Conservation (phyloP, 2,113 vertebrate species). For the Dicentrarchus labrax region DNA sequence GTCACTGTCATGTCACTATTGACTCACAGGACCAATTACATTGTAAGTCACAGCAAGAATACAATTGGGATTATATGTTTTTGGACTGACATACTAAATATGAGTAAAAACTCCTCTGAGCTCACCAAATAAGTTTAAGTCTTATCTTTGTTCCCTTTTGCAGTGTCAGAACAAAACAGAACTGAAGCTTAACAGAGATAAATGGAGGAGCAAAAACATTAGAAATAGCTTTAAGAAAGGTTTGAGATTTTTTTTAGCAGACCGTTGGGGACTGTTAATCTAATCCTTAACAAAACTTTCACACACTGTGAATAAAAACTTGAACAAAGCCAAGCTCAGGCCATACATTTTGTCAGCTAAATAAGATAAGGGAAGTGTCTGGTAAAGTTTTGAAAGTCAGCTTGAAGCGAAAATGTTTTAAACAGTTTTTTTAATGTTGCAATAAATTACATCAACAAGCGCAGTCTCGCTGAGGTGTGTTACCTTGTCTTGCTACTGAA, state of each 20-base stretch:
- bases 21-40: conserved; percentile 3
- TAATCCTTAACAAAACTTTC: conserved; percentile 38
- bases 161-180: conserved; percentile 41
- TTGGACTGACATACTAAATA: not conserved
- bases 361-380: conserved; percentile 4
- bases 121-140: conserved; percentile 17
- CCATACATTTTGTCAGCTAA: conserved; percentile 27
- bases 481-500: conserved; percentile 34
- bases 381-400: conserved; percentile 52
- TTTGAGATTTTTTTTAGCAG: conserved; percentile 27
- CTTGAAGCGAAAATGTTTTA: conserved; percentile 10
- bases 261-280: not conserved
- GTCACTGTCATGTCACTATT: not conserved
- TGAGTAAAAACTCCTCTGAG: conserved; percentile 17
- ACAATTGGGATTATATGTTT: conserved; percentile 7
- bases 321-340: not conserved
- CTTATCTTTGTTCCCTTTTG: conserved; percentile 44
- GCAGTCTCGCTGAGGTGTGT: conserved; percentile 12
- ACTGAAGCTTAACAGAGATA: conserved; percentile 41
- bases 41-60: not conserved
- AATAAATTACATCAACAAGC: conserved; percentile 71
- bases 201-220: conserved; percentile 34
- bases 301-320: not conserved
- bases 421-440: conserved; percentile 46
- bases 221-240: conserved; percentile 28